Base-by-base conservation (phyloP, 2,113 vertebrate genomes). In the Ploceus nigricollis region DNA sequence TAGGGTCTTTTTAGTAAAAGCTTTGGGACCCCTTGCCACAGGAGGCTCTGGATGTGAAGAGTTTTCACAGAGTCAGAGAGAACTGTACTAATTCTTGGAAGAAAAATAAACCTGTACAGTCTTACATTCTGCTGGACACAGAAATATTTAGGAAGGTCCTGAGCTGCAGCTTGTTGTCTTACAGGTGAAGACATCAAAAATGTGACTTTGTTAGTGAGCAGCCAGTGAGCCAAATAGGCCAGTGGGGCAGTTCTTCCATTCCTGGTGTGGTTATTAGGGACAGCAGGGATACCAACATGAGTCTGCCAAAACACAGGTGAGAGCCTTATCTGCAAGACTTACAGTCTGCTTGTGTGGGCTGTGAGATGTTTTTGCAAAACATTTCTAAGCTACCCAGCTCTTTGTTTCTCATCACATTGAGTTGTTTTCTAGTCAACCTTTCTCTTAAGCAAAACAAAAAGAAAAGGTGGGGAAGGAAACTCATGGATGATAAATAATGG, bases 201-300 rank as follows among this genome's bases (percentile, higher is more conserved):
- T 2, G 13, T 69, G 30, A 17, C 6, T 18, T 42, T 23, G 9
- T 39, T 47, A 71, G 17, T 24, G 66, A 63, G 35, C 21, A 70
- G n/a, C 10, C 11, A 24, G 21, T 8, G 40, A 66, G 31, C 10
- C 71, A 16, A 79, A 25, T 3, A 15, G 40, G 24, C 72, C 40
- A 15, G 5, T 35, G 35, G 50, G 44, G 21, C 13, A 72, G 82
- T 19, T 57, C 17, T 57, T 27, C 3, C 4, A 21, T 8, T 39
- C 16, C 60, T 53, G 37, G 6, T 13, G 30, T 75, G 57, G 40
- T 64, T 44, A 7, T 25, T 42, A 17, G 56, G 70, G 56, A 73
- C 33, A 56, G 45, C 1, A 60, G 18, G 5, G 25, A 13, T 17
- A 22, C 4, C n/a, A 72, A 11, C 7, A 0, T 0, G 15, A 51